Base-by-base conservation (phyloP, 2,113 vertebrate genomes). In the Sardina pilchardus region DNA sequence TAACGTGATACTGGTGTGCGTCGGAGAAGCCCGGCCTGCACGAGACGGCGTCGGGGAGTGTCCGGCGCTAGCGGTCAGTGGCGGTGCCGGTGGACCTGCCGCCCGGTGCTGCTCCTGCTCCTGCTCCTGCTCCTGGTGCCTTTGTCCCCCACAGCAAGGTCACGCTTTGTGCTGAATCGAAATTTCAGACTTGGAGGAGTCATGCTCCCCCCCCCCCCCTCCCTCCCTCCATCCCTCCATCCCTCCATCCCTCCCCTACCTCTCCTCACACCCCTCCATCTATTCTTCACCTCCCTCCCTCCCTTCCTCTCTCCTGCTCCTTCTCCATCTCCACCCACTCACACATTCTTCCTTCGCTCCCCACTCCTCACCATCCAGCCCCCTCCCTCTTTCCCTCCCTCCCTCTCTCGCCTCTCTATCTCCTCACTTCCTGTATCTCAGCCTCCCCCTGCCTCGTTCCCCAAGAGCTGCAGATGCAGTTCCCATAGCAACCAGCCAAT, bases 401-500 rank as follows among this genome's bases (percentile, higher is more conserved):
- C 44, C n/a, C 36, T 78, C 63, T 78, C 14, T 50, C 50, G 19
- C 42, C 82, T n/a, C 39, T 16, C 39, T 7, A 9, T 39, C 26
- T 44, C 63, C 36, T 85, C 81, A 67, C 30, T 50, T 39, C 82
- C 45, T 59, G 21, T 83, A 26, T 34, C 19, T n/a, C 0, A 12
- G 48, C 83, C 78, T n/a, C 81, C 84, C 39, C 43, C 26, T n/a
- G 90, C 88, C 89, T 86, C 85, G 34, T 71, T 71, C 63, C 63
- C 63, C 63, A 71, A 71, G 26, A n/a, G 91, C 94, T 95, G 93
- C 94, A 90, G 95, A 95, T 95, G 94, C 93, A 95, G 95, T 96
- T 95, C 86, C 95, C 94, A 95, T 96, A 92, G 94, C 93, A 94
- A 96, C 95, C 90, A 88, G 89, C 90, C 84, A 88, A 90, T 94